A percentile compares a stretch with the other conserved stretches of the same genome.
Evolutionary conservation across 1,140 invertebrate genomes (phyloP).

Genomic region (Mesaphorura yosii): DNA sequence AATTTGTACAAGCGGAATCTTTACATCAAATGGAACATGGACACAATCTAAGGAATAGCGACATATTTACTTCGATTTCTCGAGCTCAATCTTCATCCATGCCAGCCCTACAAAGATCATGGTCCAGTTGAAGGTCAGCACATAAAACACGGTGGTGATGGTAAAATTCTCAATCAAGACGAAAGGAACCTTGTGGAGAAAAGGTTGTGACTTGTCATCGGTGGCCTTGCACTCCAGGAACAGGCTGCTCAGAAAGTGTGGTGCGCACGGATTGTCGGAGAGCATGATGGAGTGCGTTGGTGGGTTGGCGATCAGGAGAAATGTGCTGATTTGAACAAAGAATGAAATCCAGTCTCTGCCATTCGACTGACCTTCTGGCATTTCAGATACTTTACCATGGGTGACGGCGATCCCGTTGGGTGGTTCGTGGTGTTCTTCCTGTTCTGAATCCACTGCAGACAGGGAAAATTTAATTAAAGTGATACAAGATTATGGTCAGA

Average conservation of each 20-base stretch:
- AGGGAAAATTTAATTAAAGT: background rate
- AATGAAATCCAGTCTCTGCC: too few species aligned
- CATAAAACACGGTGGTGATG: background rate
- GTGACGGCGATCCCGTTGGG: background rate
- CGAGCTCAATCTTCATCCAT: conserved; percentile 1
- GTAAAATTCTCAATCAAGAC: conserved; percentile 6
- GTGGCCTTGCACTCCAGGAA: background rate
- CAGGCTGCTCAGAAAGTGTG: background rate
- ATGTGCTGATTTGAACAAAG: background rate
- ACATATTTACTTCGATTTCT: background rate
- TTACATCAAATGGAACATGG: too few species aligned
- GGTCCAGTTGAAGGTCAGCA: conserved; percentile 5
- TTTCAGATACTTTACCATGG: background rate
- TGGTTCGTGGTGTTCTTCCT: background rate
- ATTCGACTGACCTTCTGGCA: background rate
- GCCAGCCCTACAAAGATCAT: conserved; percentile 4
- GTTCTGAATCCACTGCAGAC: background rate
- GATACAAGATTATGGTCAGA: background rate
- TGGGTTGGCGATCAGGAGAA: conserved; percentile 1
- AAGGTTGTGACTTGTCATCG: background rate
- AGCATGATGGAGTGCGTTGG: conserved; percentile 2
- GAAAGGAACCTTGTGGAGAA: background rate
- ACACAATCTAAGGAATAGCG: too few species aligned
- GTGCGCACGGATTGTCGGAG: conserved; percentile 2
- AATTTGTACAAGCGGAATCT: too few species aligned